Evolutionary conservation across 2,888 invertebrate species (phyloP).

Genomic region (Sarcophaga variegata): DNA sequence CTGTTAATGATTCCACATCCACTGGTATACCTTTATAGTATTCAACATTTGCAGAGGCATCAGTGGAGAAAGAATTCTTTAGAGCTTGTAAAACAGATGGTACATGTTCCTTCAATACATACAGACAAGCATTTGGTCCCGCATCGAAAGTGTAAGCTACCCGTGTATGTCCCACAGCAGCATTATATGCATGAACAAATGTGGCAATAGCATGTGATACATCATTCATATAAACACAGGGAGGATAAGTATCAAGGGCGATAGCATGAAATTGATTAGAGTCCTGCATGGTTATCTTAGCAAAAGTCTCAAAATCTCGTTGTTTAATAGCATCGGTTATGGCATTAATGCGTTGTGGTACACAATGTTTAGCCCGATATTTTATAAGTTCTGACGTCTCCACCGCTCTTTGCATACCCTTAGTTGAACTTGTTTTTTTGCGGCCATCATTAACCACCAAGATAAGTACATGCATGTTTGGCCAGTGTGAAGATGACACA

Average conservation of each 20-base stretch:
- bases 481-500: conserved; percentile 90
- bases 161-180: conserved; percentile 84
- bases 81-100: conserved; percentile 86
- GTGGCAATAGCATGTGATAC: conserved; percentile 90
- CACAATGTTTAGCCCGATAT: conserved; percentile 87
- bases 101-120: conserved; percentile 89
- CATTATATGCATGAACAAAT: conserved; percentile 92
- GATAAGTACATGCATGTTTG: conserved; percentile 93
- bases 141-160: conserved; percentile 99
- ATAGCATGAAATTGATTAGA: conserved; percentile 98
- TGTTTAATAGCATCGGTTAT: conserved; percentile 83
- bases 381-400: conserved; percentile 92
- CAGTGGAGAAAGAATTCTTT: conserved; percentile 88
- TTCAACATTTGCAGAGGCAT: conserved; percentile 79
- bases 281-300: conserved; percentile 97
- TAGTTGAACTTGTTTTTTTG: conserved; percentile 93
- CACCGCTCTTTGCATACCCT: conserved; percentile 92
- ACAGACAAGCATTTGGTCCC: conserved; percentile 97
- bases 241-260: conserved; percentile 96
- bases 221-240: conserved; percentile 95
- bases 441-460: conserved; percentile 92
- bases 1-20: conserved; percentile 62
- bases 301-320: conserved; percentile 91
- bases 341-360: conserved; percentile 87
- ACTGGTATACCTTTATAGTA: conserved; percentile 85